Evolutionary conservation across 1,140 invertebrate species (phyloP).

Genomic region (Neuroterus valhalla): DNA sequence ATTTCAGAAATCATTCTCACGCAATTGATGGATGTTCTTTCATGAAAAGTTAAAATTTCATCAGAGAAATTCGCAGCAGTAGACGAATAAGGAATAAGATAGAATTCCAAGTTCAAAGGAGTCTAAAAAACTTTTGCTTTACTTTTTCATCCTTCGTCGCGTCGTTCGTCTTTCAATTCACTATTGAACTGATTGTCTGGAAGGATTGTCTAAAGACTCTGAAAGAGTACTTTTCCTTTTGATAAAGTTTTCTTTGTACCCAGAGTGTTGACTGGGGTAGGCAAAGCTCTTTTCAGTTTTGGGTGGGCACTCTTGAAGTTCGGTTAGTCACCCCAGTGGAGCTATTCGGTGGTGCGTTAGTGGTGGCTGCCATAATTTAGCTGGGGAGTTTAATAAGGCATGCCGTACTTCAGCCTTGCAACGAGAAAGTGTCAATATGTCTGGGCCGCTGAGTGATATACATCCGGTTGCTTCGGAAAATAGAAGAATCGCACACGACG

Average conservation of each 20-base stretch:
- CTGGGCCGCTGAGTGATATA: constrained; percentile 69
- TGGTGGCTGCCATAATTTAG: constrained; percentile 67
- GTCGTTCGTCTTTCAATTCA: not conserved
- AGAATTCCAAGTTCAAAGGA: too few relatives aligned
- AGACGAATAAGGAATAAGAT: too few relatives aligned
- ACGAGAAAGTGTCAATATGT: constrained; percentile 69
- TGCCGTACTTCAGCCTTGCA: constrained; percentile 61
- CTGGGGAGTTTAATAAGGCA: constrained; percentile 69
- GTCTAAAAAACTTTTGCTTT: too few relatives aligned
- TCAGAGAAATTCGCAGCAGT: too few relatives aligned
- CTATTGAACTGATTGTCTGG: not conserved
- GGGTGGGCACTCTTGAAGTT: constrained; percentile 50
- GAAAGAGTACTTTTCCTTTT: constrained; percentile 18
- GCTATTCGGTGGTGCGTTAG: constrained; percentile 52
- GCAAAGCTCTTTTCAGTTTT: constrained; percentile 31
- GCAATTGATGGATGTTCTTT: too few relatives aligned
- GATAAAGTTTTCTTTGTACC: constrained; percentile 15
- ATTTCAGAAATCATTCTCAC: too few relatives aligned
- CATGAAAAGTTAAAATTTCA: too few relatives aligned
- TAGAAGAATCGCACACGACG: constrained; percentile 61
- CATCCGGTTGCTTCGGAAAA: constrained; percentile 66
- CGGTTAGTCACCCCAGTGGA: constrained; percentile 54
- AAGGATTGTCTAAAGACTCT: constrained; percentile 13
- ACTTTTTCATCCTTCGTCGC: too few relatives aligned
- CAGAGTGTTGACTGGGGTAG: not conserved